Conservation (phyloP, 2,113 vertebrate genomes). For the Todiramphus saurophagus region DNA sequence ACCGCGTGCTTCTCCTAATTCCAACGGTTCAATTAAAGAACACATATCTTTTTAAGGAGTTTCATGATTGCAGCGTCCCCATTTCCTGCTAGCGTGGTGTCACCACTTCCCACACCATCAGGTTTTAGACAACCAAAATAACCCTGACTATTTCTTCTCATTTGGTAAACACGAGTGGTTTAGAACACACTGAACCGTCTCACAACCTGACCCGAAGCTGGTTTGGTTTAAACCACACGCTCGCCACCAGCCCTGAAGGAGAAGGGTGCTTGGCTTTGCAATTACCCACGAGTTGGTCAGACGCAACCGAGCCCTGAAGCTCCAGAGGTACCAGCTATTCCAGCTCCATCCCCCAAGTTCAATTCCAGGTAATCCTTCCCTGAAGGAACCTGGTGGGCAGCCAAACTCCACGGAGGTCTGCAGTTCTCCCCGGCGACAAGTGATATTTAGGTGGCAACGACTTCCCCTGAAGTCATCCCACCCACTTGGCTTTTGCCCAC, state of each 20-base stretch:
- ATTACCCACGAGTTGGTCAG: background rate
- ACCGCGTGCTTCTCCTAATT: background rate
- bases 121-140: conserved; percentile 15
- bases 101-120: conserved; percentile 54
- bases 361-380: conserved; percentile 21
- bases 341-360: background rate
- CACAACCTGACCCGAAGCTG: background rate
- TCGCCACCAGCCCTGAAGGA: background rate
- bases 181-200: background rate
- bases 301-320: background rate
- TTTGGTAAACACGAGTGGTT: background rate
- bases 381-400: background rate
- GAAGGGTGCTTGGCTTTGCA: background rate
- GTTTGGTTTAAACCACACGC: background rate
- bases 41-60: background rate
- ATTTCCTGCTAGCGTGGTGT: background rate
- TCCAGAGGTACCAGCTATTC: background rate
- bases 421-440: conserved; percentile 7
- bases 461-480: background rate
- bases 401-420: background rate
- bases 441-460: background rate
- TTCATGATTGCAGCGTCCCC: background rate
- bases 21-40: background rate
- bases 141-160: background rate
- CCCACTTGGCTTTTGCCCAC: background rate